These are phyloP conservation scores for Siderastrea radians DNA, from an alignment of 92 coral and sea anemone genomes.

Conservation along the genomic window DNA sequence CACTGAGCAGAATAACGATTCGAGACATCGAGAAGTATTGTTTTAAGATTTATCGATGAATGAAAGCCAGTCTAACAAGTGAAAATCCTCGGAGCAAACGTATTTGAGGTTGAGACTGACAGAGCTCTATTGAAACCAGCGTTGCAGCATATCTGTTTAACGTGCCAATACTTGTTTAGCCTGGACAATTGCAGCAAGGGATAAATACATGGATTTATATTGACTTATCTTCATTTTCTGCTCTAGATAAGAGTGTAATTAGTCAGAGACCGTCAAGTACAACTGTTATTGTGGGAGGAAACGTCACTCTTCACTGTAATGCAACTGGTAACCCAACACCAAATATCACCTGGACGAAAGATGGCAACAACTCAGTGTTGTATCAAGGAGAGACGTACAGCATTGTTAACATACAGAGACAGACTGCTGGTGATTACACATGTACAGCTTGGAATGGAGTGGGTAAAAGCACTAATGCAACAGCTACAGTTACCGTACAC, in stretches of 20 bases:
- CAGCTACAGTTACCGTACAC: background rate
- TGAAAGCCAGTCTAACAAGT: no score
- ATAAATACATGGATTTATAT: no score
- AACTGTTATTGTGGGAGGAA: constrained; percentile 4
- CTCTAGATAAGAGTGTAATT: background rate
- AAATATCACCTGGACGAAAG: constrained; percentile 28
- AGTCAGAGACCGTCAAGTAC: background rate
- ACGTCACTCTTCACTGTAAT: constrained; percentile 15
- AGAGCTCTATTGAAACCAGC: no score
- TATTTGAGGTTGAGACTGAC: no score
- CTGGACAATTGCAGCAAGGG: no score
- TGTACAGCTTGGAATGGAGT: constrained; percentile 34
- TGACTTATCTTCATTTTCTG: background rate
- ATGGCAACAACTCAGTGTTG: background rate
- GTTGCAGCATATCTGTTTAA: no score
- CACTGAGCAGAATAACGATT: no score
- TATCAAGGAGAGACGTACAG: background rate
- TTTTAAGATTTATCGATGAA: no score
- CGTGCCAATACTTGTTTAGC: no score
- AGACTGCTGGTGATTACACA: background rate
- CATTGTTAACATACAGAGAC: background rate
- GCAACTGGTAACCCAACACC: constrained; percentile 46
- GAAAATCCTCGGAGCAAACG: no score
- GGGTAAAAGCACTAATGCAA: background rate
- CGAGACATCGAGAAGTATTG: no score